These are phyloP conservation scores for Eremobia ochroleuca DNA, from an alignment of 2,888 invertebrate species.

Conservation along the genomic window DNA sequence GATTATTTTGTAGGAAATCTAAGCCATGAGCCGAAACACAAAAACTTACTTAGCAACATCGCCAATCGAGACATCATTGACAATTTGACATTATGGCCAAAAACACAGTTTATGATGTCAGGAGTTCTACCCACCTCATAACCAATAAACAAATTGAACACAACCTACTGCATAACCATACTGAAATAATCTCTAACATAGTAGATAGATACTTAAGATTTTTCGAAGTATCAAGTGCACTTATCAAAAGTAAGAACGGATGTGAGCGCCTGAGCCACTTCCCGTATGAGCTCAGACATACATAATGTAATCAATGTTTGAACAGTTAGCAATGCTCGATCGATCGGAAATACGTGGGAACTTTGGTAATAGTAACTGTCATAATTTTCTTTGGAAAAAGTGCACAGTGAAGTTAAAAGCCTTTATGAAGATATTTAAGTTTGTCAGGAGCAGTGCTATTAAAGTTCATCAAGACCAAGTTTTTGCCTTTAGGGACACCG, in stretches of 20 bases:
- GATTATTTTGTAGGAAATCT: not conserved
- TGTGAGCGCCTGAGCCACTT: constrained; percentile 49
- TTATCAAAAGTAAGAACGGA: constrained; percentile 60
- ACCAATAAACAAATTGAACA: constrained; percentile 8
- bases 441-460: not conserved
- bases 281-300: constrained; percentile 44
- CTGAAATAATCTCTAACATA: constrained; percentile 15
- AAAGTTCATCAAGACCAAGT: not conserved
- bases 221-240: constrained; percentile 48
- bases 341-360: constrained; percentile 21
- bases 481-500: not conserved
- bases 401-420: no score
- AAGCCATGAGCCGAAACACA: not conserved
- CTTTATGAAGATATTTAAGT: not conserved
- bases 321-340: constrained; percentile 24
- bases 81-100: constrained; percentile 24
- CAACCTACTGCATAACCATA: not conserved
- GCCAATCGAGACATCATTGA: not conserved
- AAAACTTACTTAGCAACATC: constrained; percentile 1
- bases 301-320: constrained; percentile 41
- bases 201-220: constrained; percentile 27
- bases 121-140: not conserved
- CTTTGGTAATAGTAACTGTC: not conserved
- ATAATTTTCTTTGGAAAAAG: not conserved
- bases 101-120: constrained; percentile 2